Evolutionary conservation across 1,140 invertebrate genomes (phyloP).

Genomic region (Scaptomyza hsui): DNA sequence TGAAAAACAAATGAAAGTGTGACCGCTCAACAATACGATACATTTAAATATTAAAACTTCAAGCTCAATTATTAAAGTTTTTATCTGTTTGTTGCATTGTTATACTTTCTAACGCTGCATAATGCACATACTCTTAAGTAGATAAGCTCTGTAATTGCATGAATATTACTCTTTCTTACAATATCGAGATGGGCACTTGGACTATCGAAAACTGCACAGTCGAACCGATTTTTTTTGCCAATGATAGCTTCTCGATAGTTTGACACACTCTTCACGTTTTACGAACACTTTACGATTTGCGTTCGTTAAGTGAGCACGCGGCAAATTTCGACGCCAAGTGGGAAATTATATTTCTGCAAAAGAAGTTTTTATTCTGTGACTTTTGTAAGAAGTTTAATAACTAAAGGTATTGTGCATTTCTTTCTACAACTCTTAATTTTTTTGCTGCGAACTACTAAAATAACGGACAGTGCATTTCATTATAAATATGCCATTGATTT

Average conservation of each 20-base stretch:
- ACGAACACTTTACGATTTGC: slow-evolving; percentile 71
- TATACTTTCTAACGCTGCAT: too few species aligned
- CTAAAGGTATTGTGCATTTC: slow-evolving; percentile 78
- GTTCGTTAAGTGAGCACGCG: slow-evolving; percentile 82
- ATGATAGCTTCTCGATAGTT: background rate
- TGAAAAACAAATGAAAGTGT: background rate
- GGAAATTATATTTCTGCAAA: slow-evolving; percentile 79
- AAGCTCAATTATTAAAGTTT: background rate
- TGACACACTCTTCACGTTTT: slow-evolving; percentile 31
- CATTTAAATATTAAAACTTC: background rate
- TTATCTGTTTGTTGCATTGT: background rate
- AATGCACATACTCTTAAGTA: background rate
- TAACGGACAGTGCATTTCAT: slow-evolving; percentile 47
- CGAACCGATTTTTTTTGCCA: background rate
- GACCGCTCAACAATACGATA: background rate
- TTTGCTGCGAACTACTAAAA: slow-evolving; percentile 12
- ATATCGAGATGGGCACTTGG: background rate
- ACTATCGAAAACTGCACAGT: slow-evolving; percentile 5
- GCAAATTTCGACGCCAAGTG: slow-evolving; percentile 73
- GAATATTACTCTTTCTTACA: background rate
- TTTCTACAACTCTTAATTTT: slow-evolving; percentile 40
- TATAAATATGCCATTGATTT: slow-evolving; percentile 67
- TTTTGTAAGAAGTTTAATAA: slow-evolving; percentile 84
- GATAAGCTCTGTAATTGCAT: too few species aligned
- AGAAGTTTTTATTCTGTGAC: slow-evolving; percentile 84